Conservation (phyloP, 2,113 vertebrate genomes). For the Terrapene triunguis region DNA sequence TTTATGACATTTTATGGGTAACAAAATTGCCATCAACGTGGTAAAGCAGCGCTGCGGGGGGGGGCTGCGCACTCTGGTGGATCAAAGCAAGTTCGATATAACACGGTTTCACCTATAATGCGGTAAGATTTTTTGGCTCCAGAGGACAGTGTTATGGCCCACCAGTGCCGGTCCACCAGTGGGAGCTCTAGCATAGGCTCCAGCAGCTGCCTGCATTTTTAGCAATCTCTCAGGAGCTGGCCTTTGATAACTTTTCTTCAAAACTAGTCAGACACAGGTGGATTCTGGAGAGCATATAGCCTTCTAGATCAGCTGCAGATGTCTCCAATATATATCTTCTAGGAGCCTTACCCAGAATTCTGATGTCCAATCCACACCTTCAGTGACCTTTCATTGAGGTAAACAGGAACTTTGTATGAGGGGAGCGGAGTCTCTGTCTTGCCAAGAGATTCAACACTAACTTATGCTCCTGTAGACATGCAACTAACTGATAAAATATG, state of each 20-base stretch:
- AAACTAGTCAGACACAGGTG: background rate
- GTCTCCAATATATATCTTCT: background rate
- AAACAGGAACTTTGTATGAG: background rate
- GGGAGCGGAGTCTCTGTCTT: background rate
- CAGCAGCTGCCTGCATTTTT: background rate
- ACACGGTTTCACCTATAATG: too few species aligned
- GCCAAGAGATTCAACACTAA: background rate
- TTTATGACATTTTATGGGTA: background rate
- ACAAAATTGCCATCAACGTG: background rate
- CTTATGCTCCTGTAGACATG: background rate
- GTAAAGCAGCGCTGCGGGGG: too few species aligned
- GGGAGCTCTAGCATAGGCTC: rapidly evolving
- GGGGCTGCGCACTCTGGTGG: too few species aligned
- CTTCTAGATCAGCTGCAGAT: background rate
- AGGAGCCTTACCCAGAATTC: background rate
- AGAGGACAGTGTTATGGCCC: too few species aligned
- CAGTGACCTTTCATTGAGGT: background rate
- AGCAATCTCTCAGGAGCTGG: background rate
- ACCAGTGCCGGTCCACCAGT: background rate
- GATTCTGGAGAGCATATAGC: background rate
- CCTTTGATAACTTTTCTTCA: background rate
- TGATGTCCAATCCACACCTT: rapidly evolving
- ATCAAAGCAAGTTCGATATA: too few species aligned
- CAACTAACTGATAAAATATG: background rate
- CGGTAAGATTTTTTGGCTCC: too few species aligned